Evolutionary conservation across 2,113 vertebrate genomes (phyloP), one percentile per base, ranked within the genome.

Genomic region (Onychostoma macrolepis): DNA sequence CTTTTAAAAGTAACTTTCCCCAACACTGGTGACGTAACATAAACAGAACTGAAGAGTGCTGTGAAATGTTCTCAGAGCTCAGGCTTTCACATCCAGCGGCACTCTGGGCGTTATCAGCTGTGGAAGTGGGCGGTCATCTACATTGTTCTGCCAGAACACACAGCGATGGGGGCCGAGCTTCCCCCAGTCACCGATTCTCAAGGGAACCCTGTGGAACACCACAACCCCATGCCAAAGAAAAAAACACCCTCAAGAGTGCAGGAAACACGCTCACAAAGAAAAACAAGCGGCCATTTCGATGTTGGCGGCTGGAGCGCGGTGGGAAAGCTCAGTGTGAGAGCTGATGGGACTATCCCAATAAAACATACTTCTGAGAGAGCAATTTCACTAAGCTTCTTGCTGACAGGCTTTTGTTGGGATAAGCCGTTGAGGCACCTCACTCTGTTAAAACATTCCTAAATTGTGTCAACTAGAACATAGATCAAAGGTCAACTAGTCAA

Each of bases 71-170:
- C 48, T 74, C 87, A 86, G 72, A 91, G 88, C 88, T 80, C 79
- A 80, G 30, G 63, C 88, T 86, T 91, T 92, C 90, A 89, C 94
- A 88, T 90, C 89, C 81, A 84, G 67, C 78, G 45, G 77, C 86
- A 33, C 90, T 36, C 86, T 65, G 28, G 76, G 89, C 67, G 90
- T 92, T 93, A 94, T 94, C 94, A 91, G 91, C 91, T 87, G 90
- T 93, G 93, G 92, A 93, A 94, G 89, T 89, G 90, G 91, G 88
- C 86, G 92, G 89, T 92, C 58, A 81, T 89, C 89, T 86, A 77
- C 92, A 92, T 93, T 91, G 92, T 94, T 93, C 89, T 84, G 90
- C 83, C 69, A 81, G 78, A 88, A 69, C 50, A 80, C 43, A 63
- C 82, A 86, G 58, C 28, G 86, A 74, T 63, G 86, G 41, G 21